phyloP scores from a whole-genome alignment of 2,113 vertebrate species.

The Nothobranchius furzeri region DNA sequence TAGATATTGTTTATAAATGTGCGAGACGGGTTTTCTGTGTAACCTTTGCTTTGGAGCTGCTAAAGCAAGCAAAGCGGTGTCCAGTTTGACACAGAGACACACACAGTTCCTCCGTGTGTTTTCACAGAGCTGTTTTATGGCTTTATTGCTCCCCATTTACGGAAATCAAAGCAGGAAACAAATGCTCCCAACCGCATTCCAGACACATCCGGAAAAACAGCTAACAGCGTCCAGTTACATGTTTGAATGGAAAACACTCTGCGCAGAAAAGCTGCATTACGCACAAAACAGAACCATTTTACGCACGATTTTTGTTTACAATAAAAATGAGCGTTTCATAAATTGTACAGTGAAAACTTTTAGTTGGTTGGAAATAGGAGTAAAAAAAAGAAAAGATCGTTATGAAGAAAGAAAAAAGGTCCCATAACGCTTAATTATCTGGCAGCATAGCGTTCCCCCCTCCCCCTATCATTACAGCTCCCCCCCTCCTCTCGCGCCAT shows the following conservation, averaged over 20 bases:
- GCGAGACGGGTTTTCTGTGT: too few relatives aligned
- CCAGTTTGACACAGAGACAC: constrained; percentile 36
- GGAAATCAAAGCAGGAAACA: constrained; percentile 79
- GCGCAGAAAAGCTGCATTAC: not conserved
- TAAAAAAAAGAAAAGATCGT: not conserved
- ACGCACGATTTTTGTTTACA: not conserved
- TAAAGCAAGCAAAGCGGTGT: constrained; percentile 48
- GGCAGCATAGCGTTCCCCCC: not conserved
- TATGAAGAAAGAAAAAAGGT: not conserved
- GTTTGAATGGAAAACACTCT: constrained; percentile 33
- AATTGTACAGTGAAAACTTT: too few relatives aligned
- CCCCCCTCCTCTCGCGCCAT: constrained; percentile 59
- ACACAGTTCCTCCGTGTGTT: constrained; percentile 40
- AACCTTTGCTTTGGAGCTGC: constrained; percentile 8
- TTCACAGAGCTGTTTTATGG: constrained; percentile 71
- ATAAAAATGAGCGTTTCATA: too few relatives aligned
- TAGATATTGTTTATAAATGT: too few relatives aligned
- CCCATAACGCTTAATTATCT: constrained; percentile 10
- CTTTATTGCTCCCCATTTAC: constrained; percentile 75
- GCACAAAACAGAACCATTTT: not conserved
- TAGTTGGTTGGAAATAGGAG: not conserved
- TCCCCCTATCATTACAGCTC: constrained; percentile 25
- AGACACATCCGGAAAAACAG: constrained; percentile 67
- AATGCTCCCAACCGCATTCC: constrained; percentile 73
- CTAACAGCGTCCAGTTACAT: constrained; percentile 24